Evolutionary conservation across 1,140 invertebrate species (phyloP), one percentile per base, ranked within the genome.

Genomic region (Cephus cinctus): DNA sequence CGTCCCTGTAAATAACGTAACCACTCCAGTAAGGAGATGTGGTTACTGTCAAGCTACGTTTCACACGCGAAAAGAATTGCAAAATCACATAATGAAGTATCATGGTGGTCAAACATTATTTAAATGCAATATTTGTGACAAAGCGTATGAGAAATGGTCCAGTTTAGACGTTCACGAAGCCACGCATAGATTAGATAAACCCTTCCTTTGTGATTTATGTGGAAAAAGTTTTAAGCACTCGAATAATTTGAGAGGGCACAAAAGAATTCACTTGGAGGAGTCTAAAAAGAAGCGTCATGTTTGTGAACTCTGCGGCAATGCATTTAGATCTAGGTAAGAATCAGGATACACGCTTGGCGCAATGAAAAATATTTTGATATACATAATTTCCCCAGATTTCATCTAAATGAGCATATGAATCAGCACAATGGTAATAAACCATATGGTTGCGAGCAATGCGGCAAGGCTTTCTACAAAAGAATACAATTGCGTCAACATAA

Each of bases 191-290:
- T 32, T 48, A n/a, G 69, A 71, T 21, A 71, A 68, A 40, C 70
- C 69, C 4, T 76, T 63, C 43, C 52, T 77, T 15, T 81, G 80
- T 54, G 73, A 76, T 47, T 46, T 76, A 11, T 82, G 80, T 56
- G 72, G 71, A 2, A 79, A 79, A 54, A 67, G 71, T n/a, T 82
- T 82, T 52, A 81, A 78, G 21, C 74, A 77, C 47, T 69, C 67
- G 1, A 73, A 69, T 38, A 73, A 76, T 56, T 57, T 79, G 22
- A 57, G 71, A 8, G 66, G 65, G 5, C 76, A 78, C 25, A 73
- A 72, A 46, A 59, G 68, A 41, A 68, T 54, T 46, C 73, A 76
- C 52, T 52, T 73, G 12, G 65, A 71, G 6, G 65, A 69, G 6
- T 38, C 59, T 2, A 58, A 45, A 27, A 66, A 67, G 25, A 69